phyloP scores from a whole-genome alignment of 2,113 vertebrate species.

The Bombycilla garrulus region DNA sequence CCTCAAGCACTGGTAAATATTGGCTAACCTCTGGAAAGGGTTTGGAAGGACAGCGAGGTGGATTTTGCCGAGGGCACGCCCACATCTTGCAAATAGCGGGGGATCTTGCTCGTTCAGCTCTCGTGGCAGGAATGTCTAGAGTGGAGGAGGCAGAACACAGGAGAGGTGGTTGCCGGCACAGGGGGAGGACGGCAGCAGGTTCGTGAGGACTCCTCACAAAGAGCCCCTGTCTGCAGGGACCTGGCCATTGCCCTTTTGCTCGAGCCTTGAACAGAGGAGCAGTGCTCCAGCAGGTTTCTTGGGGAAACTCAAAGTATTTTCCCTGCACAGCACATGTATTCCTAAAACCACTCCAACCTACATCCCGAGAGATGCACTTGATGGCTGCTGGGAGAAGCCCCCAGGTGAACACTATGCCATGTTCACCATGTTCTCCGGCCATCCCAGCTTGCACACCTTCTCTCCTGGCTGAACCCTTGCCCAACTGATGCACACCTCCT shows the following conservation, averaged over 20 bases:
- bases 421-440: background rate
- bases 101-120: background rate
- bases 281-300: constrained; percentile 15
- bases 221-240: constrained; percentile 25
- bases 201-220: background rate
- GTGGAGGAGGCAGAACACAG: background rate
- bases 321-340: background rate
- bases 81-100: constrained; percentile 7
- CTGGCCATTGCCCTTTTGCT: background rate
- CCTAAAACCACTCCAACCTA: background rate
- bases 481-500: background rate
- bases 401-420: background rate
- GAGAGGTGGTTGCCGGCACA: background rate
- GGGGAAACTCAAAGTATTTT: background rate
- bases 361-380: background rate
- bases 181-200: background rate
- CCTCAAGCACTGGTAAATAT: constrained; percentile 9
- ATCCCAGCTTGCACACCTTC: background rate
- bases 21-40: constrained; percentile 4
- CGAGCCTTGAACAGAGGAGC: background rate
- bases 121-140: background rate
- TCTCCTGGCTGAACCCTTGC: background rate
- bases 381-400: background rate
- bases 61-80: background rate
- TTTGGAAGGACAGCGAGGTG: background rate